phyloP scores from a whole-genome alignment of 1,140 invertebrate species.

The Nautilus pompilius region DNA sequence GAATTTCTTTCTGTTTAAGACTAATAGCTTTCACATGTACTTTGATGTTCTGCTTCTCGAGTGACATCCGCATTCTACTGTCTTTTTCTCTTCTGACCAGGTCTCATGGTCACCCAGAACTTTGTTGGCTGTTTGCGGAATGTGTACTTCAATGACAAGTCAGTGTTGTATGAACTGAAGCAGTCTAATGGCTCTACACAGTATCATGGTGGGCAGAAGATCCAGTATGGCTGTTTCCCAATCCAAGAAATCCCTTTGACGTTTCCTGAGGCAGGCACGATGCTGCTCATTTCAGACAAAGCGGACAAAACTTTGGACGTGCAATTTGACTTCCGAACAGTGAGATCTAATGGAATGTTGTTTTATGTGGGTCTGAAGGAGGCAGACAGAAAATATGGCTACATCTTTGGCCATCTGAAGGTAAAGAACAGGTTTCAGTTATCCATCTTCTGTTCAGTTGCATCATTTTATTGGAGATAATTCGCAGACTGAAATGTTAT shows the following conservation, averaged over 20 bases:
- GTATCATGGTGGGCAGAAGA: constrained; percentile 70
- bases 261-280: constrained; percentile 74
- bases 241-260: constrained; percentile 87
- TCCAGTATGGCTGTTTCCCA: constrained; percentile 78
- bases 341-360: constrained; percentile 75
- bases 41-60: too few relatives aligned
- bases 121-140: constrained; percentile 83
- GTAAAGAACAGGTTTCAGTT: constrained; percentile 58
- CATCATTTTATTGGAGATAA: too few relatives aligned
- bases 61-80: not conserved
- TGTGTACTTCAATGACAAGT: constrained; percentile 88
- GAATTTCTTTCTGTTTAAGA: too few relatives aligned
- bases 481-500: too few relatives aligned
- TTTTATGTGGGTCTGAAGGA: constrained; percentile 72
- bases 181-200: constrained; percentile 61
- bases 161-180: constrained; percentile 82
- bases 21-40: too few relatives aligned
- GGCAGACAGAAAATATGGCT: constrained; percentile 58
- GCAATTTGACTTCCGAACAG: constrained; percentile 85
- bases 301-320: constrained; percentile 69
- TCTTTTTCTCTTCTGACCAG: constrained; percentile 31
- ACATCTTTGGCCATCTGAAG: constrained; percentile 80
- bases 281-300: constrained; percentile 60
- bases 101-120: constrained; percentile 59
- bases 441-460: not conserved